Conservation (phyloP, 2,888 invertebrate genomes). For the Xestoiulus laeticollis region DNA sequence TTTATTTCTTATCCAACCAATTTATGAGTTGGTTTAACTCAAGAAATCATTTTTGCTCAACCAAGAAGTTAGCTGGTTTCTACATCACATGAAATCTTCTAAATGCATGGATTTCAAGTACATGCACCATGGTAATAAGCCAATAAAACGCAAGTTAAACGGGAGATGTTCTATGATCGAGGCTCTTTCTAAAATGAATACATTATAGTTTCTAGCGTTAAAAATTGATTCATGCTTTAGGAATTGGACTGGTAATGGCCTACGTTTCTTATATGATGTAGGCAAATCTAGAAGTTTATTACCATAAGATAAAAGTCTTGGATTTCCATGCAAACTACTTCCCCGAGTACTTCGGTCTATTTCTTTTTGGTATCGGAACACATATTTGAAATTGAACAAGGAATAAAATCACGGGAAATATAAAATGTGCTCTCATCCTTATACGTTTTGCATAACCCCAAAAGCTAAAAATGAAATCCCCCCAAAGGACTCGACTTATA, state of each 20-base stretch:
- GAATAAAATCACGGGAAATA: conserved; percentile 22
- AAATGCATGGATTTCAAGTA: background rate
- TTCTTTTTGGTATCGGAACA: background rate
- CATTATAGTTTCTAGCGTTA: conserved; percentile 34
- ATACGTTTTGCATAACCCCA: conserved; percentile 9
- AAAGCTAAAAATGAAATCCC: conserved; percentile 27
- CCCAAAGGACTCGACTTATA: background rate
- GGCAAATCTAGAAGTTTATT: conserved; percentile 6
- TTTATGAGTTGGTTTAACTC: no score
- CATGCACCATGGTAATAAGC: background rate
- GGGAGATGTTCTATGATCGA: background rate
- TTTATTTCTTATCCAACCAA: no score
- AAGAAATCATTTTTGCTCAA: no score
- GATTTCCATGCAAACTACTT: conserved; percentile 7
- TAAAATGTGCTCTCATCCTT: conserved; percentile 37
- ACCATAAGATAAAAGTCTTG: background rate
- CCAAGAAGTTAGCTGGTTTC: no score
- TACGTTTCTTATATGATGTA: conserved; percentile 12
- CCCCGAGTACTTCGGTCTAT: background rate
- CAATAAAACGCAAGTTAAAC: conserved; percentile 7
- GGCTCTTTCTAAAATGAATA: conserved; percentile 5
- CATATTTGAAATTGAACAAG: conserved; percentile 15
- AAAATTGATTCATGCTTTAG: conserved; percentile 29
- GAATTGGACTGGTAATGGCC: conserved; percentile 2
- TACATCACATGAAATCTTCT: background rate